Evolutionary conservation across 2,113 vertebrate species (phyloP), one percentile per base, ranked within the genome.

Genomic region (Procapra przewalskii): DNA sequence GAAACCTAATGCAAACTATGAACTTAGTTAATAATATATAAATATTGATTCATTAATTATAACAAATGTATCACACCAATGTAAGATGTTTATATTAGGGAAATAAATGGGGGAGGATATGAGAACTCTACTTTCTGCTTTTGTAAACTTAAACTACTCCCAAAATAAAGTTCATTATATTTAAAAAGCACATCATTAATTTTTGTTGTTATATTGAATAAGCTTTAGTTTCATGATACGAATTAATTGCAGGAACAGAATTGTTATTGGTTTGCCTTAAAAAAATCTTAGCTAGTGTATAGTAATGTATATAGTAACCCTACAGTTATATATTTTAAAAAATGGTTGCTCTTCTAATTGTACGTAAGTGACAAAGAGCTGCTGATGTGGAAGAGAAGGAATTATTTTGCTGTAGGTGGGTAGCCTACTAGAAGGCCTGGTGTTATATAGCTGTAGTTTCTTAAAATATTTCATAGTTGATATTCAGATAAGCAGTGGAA

Each of bases 211-310:
- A 40, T 40, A 48, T 45, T 77, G 23, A 87, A 75, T 84, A 60
- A 87, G 15, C 5, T 93, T 96, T 87, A 93, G 55, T 95, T 94
- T 94, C 33, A 60, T 54, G 33, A 64, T 55, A 9, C 12, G 6
- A 89, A 83, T 86, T 89, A 91, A 91, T 90, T 88, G 48, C 17
- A 67, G 40, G 92, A 96, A 89, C 87, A 91, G 0, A n/a, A 85
- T 4, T 77, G 27, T 29, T 94, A 57, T 27, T 45, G 6, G 7
- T 25, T 89, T 75, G 11, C 54, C 83, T 83, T 86, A 75, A 94
- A 88, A 90, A 90, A 62, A 19, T 64, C 15, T 43, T 13, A 57
- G 14, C 29, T 21, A 50, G 5, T 54, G 3, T 94, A 21, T 52
- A 17, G 45, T 23, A 40, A 83, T 10, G 12, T 16, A 3, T 15